These are phyloP conservation scores for Ispidina lecontei DNA, from an alignment of 2,797 vertebrate genomes.

Conservation along the genomic window DNA sequence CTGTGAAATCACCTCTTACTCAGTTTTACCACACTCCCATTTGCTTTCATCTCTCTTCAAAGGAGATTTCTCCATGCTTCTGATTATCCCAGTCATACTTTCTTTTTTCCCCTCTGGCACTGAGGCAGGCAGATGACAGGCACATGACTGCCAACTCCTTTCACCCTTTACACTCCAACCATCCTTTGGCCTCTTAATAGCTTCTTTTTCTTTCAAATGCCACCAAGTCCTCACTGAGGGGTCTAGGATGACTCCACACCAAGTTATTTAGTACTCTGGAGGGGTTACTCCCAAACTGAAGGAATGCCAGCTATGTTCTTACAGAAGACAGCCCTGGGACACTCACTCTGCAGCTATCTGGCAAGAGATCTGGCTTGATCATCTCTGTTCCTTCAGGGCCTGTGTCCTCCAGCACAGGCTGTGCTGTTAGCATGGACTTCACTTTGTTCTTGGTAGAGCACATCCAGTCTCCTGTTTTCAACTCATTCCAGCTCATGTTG, in stretches of 20 bases:
- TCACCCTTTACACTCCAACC: background rate
- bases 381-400: background rate
- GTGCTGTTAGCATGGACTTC: background rate
- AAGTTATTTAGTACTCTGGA: background rate
- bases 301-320: conserved; percentile 40
- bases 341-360: background rate
- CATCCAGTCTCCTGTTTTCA: background rate
- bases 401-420: background rate
- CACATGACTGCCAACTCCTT: background rate
- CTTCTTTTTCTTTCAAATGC: background rate
- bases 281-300: conserved; percentile 2
- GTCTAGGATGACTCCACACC: background rate
- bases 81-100: conserved; percentile 41
- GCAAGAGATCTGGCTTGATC: background rate
- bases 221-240: background rate
- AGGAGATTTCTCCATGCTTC: conserved; percentile 44
- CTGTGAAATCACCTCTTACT: conserved; percentile 49
- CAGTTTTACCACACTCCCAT: background rate
- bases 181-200: background rate
- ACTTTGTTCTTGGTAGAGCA: background rate
- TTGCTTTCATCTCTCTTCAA: conserved; percentile 45
- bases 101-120: background rate
- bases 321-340: background rate
- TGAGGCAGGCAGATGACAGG: conserved; percentile 26
- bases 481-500: background rate